phyloP scores from a whole-genome alignment of 1,140 invertebrate genomes.

The Eubasilissa regina region DNA sequence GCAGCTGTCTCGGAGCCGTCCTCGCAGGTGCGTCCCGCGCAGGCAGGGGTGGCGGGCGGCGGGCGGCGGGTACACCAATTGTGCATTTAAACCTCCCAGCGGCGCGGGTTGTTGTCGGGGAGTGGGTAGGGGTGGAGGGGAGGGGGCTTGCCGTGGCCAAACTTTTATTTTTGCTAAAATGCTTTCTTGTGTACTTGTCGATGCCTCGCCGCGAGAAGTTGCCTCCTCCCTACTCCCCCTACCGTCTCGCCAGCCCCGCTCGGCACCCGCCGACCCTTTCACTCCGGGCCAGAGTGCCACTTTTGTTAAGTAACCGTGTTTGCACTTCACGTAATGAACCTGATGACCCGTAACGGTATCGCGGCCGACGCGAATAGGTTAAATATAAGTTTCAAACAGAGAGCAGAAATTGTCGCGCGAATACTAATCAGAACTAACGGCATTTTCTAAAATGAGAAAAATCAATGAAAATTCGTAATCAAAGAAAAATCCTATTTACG shows the following conservation, averaged over 20 bases:
- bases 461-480: too few relatives aligned
- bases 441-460: too few relatives aligned
- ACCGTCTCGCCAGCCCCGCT: too few relatives aligned
- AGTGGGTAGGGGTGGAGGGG: not conserved
- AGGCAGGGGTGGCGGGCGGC: not conserved
- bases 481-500: too few relatives aligned
- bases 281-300: conserved; percentile 21
- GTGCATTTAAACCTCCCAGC: conserved; percentile 57
- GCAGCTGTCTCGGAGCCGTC: conserved; percentile 25
- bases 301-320: conserved; percentile 44
- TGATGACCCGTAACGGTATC: conserved; percentile 41
- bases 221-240: conserved; percentile 18
- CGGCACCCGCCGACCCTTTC: not conserved
- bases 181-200: conserved; percentile 60
- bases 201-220: conserved; percentile 50
- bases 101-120: too few relatives aligned
- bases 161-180: conserved; percentile 62
- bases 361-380: conserved; percentile 21
- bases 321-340: conserved; percentile 45
- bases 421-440: not conserved
- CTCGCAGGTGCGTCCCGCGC: conserved; percentile 28
- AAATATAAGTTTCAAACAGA: not conserved
- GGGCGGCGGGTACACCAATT: conserved; percentile 54
- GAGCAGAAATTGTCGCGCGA: conserved; percentile 6
- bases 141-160: conserved; percentile 48